A percentile compares a stretch with the other conserved stretches of the same genome.
Conservation (phyloP, 2,113 vertebrate species). For the Ia io region DNA sequence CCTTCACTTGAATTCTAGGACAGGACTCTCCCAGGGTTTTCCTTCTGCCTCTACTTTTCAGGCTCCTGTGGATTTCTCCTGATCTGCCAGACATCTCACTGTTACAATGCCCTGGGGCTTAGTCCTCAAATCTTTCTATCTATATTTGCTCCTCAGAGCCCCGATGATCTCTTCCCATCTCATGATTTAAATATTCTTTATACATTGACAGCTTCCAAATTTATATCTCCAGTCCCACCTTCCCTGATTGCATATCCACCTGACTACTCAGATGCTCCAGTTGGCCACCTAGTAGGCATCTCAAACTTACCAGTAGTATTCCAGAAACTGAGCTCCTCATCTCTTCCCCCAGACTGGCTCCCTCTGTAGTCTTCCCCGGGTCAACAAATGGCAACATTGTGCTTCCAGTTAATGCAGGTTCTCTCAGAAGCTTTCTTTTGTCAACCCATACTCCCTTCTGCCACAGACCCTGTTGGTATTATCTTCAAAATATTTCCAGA, state of each 20-base stretch:
- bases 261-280: not conserved
- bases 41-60: not conserved
- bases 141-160: not conserved
- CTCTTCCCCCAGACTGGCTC: not conserved
- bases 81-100: not conserved
- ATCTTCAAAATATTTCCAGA: not conserved
- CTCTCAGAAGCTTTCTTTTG: not conserved
- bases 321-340: not conserved
- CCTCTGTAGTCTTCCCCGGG: not conserved
- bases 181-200: not conserved
- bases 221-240: not conserved
- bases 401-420: not conserved
- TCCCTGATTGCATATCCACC: not conserved
- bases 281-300: not conserved
- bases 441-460: not conserved
- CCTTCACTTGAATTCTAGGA: not conserved
- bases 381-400: not conserved
- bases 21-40: not conserved
- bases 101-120: not conserved
- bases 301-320: not conserved
- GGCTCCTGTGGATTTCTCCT: not conserved
- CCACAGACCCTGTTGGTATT: rapidly evolving
- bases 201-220: not conserved
- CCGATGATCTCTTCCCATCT: not conserved
- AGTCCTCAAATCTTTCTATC: not conserved